Evolutionary conservation across 2,113 vertebrate genomes (phyloP), one percentile per base, ranked within the genome.

Genomic region (Menura novaehollandiae): DNA sequence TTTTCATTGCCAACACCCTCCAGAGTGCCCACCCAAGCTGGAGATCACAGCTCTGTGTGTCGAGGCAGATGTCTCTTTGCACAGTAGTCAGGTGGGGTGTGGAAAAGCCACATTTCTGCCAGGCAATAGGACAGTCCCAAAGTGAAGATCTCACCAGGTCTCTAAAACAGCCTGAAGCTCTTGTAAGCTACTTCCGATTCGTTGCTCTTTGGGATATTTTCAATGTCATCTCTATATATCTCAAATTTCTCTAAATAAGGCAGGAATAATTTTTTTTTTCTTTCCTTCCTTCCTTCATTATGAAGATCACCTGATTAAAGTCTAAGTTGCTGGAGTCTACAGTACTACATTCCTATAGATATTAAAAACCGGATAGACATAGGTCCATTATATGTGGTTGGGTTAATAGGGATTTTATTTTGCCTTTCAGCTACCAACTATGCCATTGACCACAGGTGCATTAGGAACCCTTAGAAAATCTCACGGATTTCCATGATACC

Each of bases 31-130:
- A 72, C 10, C 7, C 62, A 52, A 52, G 41, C 35, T 55, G 39
- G 9, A 59, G 15, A 18, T 15, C 14, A 19, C 0, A 0, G 51
- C 30, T 66, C 17, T 37, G 10, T 19, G 53, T 93, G 1, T 2
- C 37, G 52, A 33, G 33, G 30, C 47, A 60, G 44, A 23, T 7
- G 6, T 18, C 13, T 86, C 23, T 63, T 33, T 23, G 16, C n/a
- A 62, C 47, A 71, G 13, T 1, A 49, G 15, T 43, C 72, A 76
- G 21, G 62, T 13, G 17, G 17, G 35, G 41, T 51, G 24, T 20
- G 32, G 28, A 78, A 46, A 53, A 81, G n/a, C 11, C 15, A 9
- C 15, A 20, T 51, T 87, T 78, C 14, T 75, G 28, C 22, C 60
- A 43, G 37, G 20, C 52, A 88, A 3, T 26, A 43, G 13, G 10